Evolutionary conservation across 2,888 invertebrate genomes (phyloP), one percentile per base, ranked within the genome.

Genomic region (Caradrina clavipalpis): DNA sequence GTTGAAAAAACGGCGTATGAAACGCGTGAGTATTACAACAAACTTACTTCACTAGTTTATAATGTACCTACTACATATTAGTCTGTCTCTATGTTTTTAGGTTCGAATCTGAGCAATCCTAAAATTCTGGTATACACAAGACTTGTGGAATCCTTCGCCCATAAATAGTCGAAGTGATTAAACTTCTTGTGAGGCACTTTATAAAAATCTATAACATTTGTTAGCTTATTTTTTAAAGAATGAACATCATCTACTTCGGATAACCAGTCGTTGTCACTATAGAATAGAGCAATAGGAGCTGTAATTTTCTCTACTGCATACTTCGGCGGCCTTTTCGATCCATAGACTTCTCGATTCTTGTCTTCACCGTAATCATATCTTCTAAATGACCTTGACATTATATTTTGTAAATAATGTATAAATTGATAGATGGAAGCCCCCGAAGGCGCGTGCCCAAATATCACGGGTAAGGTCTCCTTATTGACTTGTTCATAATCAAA

Each of bases 341-440:
- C 78, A 58, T 88, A 88, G 6, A 65, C 53, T 51, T 62, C 45
- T 54, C 58, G 5, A 64, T 90, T 91, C 39, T 58, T 67, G 11
- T 31, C 21, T 6, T 45, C 15, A 10, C 87, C 87, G 47, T 85
- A 78, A 39, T 90, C 87, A 61, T 76, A 91, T 42, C 77, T 81
- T 17, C 75, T 64, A 62, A 91, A 91, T 15, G 73, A 60, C 11
- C 73, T 75, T 3, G 84, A 81, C 21, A 72, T 55, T 7, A 85
- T 56, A n/a, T 60, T 65, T 77, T 91, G 91, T 51, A 78, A 75
- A 59, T 83, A 89, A 71, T 90, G 91, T 21, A 83, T 35, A 17
- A 96, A 72, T 73, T 96, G 95, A 76, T 93, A 90, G 0, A 89
- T 86, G 1, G 96, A 95, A 0, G 94, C 88, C 0, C 96, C 96